Evolutionary conservation across 2,797 vertebrate species (phyloP), one percentile per base, ranked within the genome.

Genomic region (Chloroceryle amazona): DNA sequence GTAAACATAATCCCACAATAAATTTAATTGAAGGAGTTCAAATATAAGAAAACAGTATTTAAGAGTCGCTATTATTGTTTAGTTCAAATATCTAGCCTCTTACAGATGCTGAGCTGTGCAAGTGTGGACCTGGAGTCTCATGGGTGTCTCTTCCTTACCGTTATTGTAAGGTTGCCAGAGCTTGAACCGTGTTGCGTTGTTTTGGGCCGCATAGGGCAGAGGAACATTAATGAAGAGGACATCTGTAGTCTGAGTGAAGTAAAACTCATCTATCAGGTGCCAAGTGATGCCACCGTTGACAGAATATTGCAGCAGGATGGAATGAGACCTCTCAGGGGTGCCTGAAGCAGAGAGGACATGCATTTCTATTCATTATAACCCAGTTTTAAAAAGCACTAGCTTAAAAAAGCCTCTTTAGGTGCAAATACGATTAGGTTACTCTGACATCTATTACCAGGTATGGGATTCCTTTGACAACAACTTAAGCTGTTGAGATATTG

Each of bases 121-220:
- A 66, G 12, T 25, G 31, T 11, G 63, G 78, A 63, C 18, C 62
- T 75, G 61, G 74, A 26, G 20, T 39, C 37, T n/a, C 28, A 1
- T 1, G 16, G 26, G 9, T 11, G 14, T 54, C 76, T 66, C 35
- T 26, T 75, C 47, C 94, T 98, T 96, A 99, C 99, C 99, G 0
- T 98, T 99, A 97, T 99, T 99, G 96, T 99, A 99, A 33, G 99
- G 99, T 51, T 99, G 99, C 99, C 99, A 99, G 68, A 99, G 98
- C 97, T 99, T 98, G 98, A 99, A 99, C 49, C 99, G 98, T 0
- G 99, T 99, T 16, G 99, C 98, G 0, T 99, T 99, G 96, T 98
- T 99, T 97, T 99, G 99, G 90, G 99, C 99, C 28, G 98, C 96
- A 6, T 98, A 96, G 19, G 99, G 99, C 89, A 99, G 98, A 8